Percentiles rank a stretch among this genome's conserved stretches.
These are phyloP conservation scores for Chaunax sp. DNA, from an alignment of 2,797 vertebrate genomes.

Conservation along the genomic window DNA sequence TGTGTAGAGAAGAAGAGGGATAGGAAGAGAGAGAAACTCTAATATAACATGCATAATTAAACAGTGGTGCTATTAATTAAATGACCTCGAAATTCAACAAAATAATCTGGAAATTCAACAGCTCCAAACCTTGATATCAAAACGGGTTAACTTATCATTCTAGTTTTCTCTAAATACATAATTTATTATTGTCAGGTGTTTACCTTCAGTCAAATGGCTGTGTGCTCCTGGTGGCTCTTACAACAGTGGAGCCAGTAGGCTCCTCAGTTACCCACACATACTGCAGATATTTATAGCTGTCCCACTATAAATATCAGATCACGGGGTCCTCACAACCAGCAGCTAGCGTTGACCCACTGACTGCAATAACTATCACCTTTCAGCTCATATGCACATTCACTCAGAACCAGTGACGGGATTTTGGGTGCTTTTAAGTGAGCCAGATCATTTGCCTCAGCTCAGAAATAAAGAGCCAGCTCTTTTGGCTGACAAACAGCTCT, in stretches of 20 bases:
- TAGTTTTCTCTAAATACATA: not conserved
- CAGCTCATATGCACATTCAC: conserved; percentile 18
- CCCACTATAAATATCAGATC: conserved; percentile 77
- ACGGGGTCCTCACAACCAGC: conserved; percentile 61
- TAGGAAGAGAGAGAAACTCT: too few species aligned
- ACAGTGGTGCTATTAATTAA: not conserved
- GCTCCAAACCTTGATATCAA: not conserved
- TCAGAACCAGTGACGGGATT: not conserved
- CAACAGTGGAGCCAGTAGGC: conserved; percentile 53
- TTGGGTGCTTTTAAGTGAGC: too few species aligned
- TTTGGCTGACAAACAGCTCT: too few species aligned
- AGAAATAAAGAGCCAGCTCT: too few species aligned
- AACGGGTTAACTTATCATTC: not conserved
- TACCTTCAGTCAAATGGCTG: conserved; percentile 76
- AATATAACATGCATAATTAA: not conserved
- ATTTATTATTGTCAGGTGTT: conserved; percentile 45
- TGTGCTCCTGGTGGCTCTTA: conserved; percentile 56
- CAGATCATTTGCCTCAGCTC: too few species aligned
- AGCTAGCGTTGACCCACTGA: conserved; percentile 70
- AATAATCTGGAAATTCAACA: not conserved
- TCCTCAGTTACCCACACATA: conserved; percentile 57
- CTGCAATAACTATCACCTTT: conserved; percentile 38
- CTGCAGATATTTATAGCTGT: conserved; percentile 78
- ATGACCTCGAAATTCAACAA: not conserved
- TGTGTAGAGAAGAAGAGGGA: too few species aligned